Percentiles rank a stretch among this genome's conserved stretches.
Evolutionary conservation across 2,797 vertebrate genomes (phyloP).

Genomic region (Ctenopoma kingsleyae): DNA sequence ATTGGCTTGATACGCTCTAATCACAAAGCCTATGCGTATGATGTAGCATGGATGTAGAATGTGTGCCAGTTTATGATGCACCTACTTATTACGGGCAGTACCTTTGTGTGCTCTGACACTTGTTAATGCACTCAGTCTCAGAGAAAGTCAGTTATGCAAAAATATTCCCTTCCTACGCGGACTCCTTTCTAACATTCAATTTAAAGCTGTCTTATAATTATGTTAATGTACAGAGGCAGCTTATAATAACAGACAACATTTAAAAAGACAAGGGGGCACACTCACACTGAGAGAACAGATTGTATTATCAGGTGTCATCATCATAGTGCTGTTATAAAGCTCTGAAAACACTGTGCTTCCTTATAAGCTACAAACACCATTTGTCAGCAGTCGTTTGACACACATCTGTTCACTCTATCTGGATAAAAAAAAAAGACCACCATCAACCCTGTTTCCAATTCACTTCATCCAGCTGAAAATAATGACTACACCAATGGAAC

Average conservation of each 20-base stretch:
- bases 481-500: too few species aligned
- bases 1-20: slow-evolving; percentile 46
- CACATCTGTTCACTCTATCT: too few species aligned
- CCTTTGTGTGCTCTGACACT: slow-evolving; percentile 25
- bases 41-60: slow-evolving; percentile 19
- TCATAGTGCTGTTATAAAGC: slow-evolving; percentile 6
- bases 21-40: slow-evolving; percentile 28
- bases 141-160: slow-evolving; percentile 33
- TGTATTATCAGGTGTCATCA: slow-evolving; percentile 10
- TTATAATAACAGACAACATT: neutral
- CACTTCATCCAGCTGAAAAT: too few species aligned
- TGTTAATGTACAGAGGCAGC: neutral
- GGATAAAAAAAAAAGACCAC: too few species aligned
- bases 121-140: slow-evolving; percentile 24
- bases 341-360: neutral
- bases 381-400: too few species aligned
- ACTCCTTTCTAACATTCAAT: neutral
- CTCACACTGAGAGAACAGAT: neutral
- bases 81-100: slow-evolving; percentile 39
- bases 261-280: neutral
- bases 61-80: slow-evolving; percentile 34
- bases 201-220: slow-evolving; percentile 1
- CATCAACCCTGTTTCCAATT: too few species aligned
- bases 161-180: neutral
- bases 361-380: slow-evolving; percentile 4